Base-by-base conservation (phyloP, 2,888 invertebrate species). In the Pandemis heparana region DNA sequence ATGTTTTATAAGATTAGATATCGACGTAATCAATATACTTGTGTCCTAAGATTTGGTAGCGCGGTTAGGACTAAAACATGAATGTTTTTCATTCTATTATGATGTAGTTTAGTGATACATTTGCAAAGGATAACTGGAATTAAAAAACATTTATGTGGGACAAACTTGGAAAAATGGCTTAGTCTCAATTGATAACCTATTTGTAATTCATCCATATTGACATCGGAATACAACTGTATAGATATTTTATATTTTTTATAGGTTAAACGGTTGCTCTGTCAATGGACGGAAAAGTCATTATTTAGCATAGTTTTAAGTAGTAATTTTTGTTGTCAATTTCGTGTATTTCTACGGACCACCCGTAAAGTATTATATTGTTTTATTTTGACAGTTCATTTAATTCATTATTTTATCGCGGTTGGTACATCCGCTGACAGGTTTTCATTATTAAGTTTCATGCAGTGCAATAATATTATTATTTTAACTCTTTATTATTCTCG, bases 251-350 rank as follows among this genome's bases (percentile, higher is more conserved):
- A 65, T 70, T 53, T 32, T 60, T 41, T 69, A 64, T 74, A 70
- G 74, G 65, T 60, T 69, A 68, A 70, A 60, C 6, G 39, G 66
- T 59, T 32, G 46, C 56, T 74, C 74, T 70, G 74, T 70, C 70
- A 61, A 53, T 12, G 16, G 74, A 23, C 74, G 59, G 74, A 70
- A 60, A 70, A 74, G 74, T 74, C 74, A 74, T 64, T 68, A 56
- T 61, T 63, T 74, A 73, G 63, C 56, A 23, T 73, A 74, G 69
- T 60, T 74, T 43, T 74, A 74, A 74, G 74, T 74, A 74, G 74
- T 61, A 70, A 68, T 69, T 68, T 73, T 74, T 60, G 69, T 69
- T 74, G 64, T 74, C 60, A 73, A 69, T 70, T 73, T 68, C 53
- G 43, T 41, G 74, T 64, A 41, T 74, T 64, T 53, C 41, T 32